Conservation (phyloP, 1,140 invertebrate genomes). For the Neodiprion fabricii region DNA sequence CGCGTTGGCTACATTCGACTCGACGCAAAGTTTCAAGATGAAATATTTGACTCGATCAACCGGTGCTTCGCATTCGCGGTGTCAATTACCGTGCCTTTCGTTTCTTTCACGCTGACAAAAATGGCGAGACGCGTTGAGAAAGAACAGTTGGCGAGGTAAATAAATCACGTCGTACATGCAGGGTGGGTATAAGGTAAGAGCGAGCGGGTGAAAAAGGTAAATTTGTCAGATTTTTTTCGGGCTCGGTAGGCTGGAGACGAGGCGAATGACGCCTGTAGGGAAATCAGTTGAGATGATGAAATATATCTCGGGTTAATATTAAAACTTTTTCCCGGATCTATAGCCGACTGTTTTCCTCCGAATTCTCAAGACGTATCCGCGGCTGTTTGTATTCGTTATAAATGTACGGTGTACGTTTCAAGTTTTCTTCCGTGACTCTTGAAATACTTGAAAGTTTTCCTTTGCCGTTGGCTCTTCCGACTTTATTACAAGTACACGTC, state of each 20-base stretch:
- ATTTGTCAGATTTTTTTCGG: neutral
- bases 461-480: too few species aligned
- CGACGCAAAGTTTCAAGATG: too few species aligned
- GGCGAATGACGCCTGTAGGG: constrained; percentile 5
- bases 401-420: neutral
- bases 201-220: neutral
- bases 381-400: neutral
- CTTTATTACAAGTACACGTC: too few species aligned
- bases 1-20: too few species aligned
- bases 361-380: neutral
- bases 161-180: too few species aligned
- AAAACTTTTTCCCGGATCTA: neutral
- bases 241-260: neutral
- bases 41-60: too few species aligned
- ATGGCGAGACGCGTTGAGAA: neutral
- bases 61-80: neutral
- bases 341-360: neutral
- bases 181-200: neutral
- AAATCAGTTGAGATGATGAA: constrained; percentile 7
- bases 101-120: neutral
- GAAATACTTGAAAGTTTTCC: neutral
- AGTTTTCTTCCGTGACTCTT: neutral
- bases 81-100: neutral
- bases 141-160: neutral
- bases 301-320: constrained; percentile 2